Percentiles rank a stretch among this genome's conserved stretches.
Evolutionary conservation across 1,140 invertebrate genomes (phyloP).

Genomic region (Panagrolaimus sp.): DNA sequence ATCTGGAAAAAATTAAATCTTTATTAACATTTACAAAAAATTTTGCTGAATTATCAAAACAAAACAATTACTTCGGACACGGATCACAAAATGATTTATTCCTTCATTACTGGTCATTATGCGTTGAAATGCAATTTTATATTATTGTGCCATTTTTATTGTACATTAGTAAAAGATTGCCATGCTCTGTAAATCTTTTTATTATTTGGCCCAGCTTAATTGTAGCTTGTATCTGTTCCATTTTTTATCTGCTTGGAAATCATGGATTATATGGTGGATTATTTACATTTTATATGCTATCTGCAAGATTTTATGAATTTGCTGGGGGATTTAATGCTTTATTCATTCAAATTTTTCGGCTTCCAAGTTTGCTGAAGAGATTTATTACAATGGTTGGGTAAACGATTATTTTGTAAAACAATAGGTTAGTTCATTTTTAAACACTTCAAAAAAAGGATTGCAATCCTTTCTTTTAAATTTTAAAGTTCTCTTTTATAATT

Average conservation of each 20-base stretch:
- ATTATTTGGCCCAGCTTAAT: neutral
- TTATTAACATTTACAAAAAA: neutral
- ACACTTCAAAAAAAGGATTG: too few species aligned
- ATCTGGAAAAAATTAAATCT: neutral
- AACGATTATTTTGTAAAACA: neutral
- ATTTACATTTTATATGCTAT: neutral
- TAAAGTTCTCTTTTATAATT: too few species aligned
- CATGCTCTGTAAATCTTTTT: neutral
- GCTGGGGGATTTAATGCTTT: neutral
- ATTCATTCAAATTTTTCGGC: too few species aligned
- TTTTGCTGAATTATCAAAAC: neutral
- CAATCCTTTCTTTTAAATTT: too few species aligned
- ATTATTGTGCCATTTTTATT: conserved; percentile 3
- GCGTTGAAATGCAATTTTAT: conserved; percentile 1
- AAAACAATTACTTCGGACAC: neutral
- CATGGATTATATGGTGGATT: too few species aligned
- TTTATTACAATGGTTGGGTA: neutral
- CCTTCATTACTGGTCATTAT: neutral
- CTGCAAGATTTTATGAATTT: neutral
- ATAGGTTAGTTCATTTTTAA: neutral
- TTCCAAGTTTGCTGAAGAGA: neutral
- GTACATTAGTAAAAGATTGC: neutral
- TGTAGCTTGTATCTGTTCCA: neutral
- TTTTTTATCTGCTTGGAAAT: neutral
- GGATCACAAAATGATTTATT: neutral